phyloP scores from a whole-genome alignment of 2,113 vertebrate genomes.

The Callionymus lyra region DNA sequence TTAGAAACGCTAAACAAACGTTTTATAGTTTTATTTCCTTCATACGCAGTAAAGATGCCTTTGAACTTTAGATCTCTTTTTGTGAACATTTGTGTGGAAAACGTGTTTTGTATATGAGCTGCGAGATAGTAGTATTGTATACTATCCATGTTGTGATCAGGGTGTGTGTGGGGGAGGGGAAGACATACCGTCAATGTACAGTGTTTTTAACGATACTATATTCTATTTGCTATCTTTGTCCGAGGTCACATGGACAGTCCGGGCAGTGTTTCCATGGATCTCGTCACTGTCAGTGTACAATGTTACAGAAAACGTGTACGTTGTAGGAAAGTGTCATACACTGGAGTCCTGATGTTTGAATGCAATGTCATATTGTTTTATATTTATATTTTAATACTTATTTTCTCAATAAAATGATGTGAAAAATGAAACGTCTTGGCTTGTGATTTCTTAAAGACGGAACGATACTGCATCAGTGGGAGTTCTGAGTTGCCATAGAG shows the following conservation, averaged over 20 bases:
- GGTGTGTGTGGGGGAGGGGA: conserved; percentile 21
- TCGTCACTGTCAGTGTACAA: conserved; percentile 67
- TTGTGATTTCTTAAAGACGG: background rate
- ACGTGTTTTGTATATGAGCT: conserved; percentile 72
- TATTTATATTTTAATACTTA: conserved; percentile 99
- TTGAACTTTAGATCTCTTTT: conserved; percentile 70
- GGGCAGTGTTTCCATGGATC: conserved; percentile 65
- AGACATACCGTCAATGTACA: conserved; percentile 68
- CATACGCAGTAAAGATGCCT: conserved; percentile 71
- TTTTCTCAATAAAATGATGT: conserved; percentile 84
- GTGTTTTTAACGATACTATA: conserved; percentile 69
- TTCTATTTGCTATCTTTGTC: conserved; percentile 69
- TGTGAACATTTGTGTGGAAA: conserved; percentile 72
- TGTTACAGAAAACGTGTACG: conserved; percentile 69
- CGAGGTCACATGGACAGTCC: conserved; percentile 66
- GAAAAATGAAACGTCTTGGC: conserved; percentile 6
- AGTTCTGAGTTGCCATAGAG: too few relatives aligned
- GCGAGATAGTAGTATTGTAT: conserved; percentile 72
- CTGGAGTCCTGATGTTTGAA: conserved; percentile 65
- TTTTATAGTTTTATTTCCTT: conserved; percentile 50
- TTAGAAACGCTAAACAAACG: conserved; percentile 1
- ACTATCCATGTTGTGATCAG: conserved; percentile 68
- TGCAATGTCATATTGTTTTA: conserved; percentile 91
- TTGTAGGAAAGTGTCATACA: conserved; percentile 68
- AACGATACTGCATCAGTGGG: too few relatives aligned